Evolutionary conservation across 1,140 invertebrate species (phyloP), one percentile per base, ranked within the genome.

Genomic region (Druon quercuslanigerum): DNA sequence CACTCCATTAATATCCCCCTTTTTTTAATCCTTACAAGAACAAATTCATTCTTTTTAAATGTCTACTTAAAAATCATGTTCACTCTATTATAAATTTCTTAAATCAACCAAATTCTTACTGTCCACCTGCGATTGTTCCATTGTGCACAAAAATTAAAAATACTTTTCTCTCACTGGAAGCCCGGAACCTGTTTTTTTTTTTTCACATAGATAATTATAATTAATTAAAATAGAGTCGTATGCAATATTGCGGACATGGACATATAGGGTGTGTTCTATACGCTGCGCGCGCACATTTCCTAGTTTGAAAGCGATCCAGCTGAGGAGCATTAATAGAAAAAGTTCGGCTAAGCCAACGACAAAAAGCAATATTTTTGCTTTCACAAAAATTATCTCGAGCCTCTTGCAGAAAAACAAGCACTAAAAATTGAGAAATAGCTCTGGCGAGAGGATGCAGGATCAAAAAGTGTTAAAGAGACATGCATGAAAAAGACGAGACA

Each of bases 241-340:
- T 66, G 60, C 60, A 66, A 66, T 46, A 11, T 66, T 66, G 60
- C 60, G 25, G 40, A 66, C 60, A 16, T 66, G 60, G 25, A 66
- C 60, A 66, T 66, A n/a, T 66, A 66, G 60, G 60, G 60, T 66
- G 60, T 66, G 60, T 66, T 66, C 60, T 66, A 66, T 25, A 66
- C 60, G 60, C 57, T 66, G 60, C 60, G 60, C 60, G 60, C 60
- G 60, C 60, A 66, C 25, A 33, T 66, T 66, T 40, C 60, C 40
- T 66, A 66, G 25, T 66, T 66, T 66, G 25, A 66, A 66, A 66
- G 60, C 60, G 6, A 66, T 33, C 57, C 57, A 66, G 60, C 60
- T 54, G 17, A 54, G 3, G 52, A 25, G 9, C 25, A 60, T 60
- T 60, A 60, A 20, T 40, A 66, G 40, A 66, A 16, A 66, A 66